These are phyloP conservation scores for Arvicanthis niloticus DNA, from an alignment of 2,113 vertebrate species.

Conservation along the genomic window DNA sequence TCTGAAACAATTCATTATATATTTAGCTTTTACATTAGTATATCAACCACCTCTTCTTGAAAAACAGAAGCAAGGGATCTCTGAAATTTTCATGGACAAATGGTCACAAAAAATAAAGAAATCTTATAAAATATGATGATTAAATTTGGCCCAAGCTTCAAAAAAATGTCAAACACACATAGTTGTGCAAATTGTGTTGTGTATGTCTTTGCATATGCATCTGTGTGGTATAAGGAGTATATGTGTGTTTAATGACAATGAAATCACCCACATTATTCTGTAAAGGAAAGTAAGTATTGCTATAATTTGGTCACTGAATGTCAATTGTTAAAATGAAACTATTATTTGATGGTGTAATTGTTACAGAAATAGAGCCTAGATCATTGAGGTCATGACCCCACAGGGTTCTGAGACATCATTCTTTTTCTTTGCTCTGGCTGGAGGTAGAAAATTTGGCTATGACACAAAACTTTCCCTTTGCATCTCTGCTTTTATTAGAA, in stretches of 20 bases:
- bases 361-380: background rate
- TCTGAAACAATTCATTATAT: background rate
- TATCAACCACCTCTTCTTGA: background rate
- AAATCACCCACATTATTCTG: background rate
- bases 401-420: background rate
- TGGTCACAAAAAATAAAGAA: background rate
- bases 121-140: background rate
- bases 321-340: background rate
- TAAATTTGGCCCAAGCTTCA: background rate
- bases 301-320: background rate
- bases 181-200: background rate
- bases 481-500: background rate
- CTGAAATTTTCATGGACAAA: background rate
- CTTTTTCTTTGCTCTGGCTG: background rate
- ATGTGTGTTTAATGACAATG: background rate
- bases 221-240: rapidly evolving
- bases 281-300: background rate
- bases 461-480: background rate
- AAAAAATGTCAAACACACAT: background rate
- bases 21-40: background rate
- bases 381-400: background rate
- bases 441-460: background rate
- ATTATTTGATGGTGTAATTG: rapidly evolving
- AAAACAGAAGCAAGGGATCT: background rate
- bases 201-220: background rate